A percentile compares a stretch with the other conserved stretches of the same genome.
These are phyloP conservation scores for Saturnia pavonia DNA, from an alignment of 2,888 invertebrate species.

Conservation along the genomic window DNA sequence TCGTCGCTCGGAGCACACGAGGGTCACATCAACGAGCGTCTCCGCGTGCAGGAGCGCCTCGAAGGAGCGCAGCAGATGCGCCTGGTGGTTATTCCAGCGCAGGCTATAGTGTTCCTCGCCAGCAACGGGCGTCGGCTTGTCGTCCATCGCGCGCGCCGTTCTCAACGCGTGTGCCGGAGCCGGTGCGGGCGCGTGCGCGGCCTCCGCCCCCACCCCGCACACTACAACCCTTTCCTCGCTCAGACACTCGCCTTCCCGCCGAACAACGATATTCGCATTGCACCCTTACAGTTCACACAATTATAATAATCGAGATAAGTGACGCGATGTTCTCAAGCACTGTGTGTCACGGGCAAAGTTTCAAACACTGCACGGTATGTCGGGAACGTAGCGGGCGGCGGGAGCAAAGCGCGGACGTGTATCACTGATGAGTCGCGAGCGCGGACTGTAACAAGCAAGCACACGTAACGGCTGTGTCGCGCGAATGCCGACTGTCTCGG, in stretches of 20 bases:
- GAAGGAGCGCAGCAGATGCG: slow-evolving; percentile 93
- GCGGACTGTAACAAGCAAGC: slow-evolving; percentile 58
- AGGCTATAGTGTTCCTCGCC: slow-evolving; percentile 92
- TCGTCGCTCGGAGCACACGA: slow-evolving; percentile 92
- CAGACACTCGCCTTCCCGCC: slow-evolving; percentile 64
- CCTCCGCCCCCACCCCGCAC: slow-evolving; percentile 67
- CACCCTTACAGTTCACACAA: slow-evolving; percentile 50
- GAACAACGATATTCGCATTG: slow-evolving; percentile 63
- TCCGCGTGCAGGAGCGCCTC: slow-evolving; percentile 94
- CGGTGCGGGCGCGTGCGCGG: slow-evolving; percentile 67
- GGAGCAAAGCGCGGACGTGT: slow-evolving; percentile 57
- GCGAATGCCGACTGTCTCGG: slow-evolving; percentile 61
- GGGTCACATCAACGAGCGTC: slow-evolving; percentile 93
- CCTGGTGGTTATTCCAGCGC: slow-evolving; percentile 96
- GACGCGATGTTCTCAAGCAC: slow-evolving; percentile 35
- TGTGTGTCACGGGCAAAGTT: slow-evolving; percentile 45
- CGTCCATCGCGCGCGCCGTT: slow-evolving; percentile 74
- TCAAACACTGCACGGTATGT: slow-evolving; percentile 38
- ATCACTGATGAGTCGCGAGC: slow-evolving; percentile 61
- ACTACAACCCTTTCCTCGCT: slow-evolving; percentile 74
- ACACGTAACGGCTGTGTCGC: slow-evolving; percentile 63
- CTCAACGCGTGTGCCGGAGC: slow-evolving; percentile 60
- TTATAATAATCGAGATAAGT: slow-evolving; percentile 48
- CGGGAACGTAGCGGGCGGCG: slow-evolving; percentile 46
- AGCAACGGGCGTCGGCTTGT: slow-evolving; percentile 68